A percentile compares a stretch with the other conserved stretches of the same genome.
Conservation (phyloP, 1,140 invertebrate species). For the Drosophila arizonae region DNA sequence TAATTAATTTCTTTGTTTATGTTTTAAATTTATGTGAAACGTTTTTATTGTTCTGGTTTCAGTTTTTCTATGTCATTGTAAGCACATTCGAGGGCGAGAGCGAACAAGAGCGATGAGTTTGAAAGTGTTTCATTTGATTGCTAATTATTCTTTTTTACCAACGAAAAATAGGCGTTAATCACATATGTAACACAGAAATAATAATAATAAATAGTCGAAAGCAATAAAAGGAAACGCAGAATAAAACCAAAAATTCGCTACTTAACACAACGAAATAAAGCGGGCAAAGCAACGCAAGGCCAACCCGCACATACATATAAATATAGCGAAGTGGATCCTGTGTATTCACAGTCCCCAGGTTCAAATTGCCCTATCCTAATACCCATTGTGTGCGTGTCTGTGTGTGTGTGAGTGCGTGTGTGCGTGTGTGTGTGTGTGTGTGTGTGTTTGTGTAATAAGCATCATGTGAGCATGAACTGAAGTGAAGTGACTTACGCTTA, state of each 20-base stretch:
- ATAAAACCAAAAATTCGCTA: constrained; percentile 37
- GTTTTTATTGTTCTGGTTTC: constrained; percentile 48
- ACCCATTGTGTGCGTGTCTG: constrained; percentile 6
- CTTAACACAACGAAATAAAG: constrained; percentile 41
- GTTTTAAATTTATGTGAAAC: constrained; percentile 41
- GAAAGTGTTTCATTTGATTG: constrained; percentile 1
- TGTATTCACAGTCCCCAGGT: constrained; percentile 10
- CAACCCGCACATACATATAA: constrained; percentile 30
- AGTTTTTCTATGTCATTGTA: constrained; percentile 41
- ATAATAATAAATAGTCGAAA: too few species aligned
- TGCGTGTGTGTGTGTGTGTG: constrained; percentile 23
- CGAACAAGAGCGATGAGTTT: constrained; percentile 35
- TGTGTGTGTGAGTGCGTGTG: constrained; percentile 16
- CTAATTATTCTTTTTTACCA: background rate
- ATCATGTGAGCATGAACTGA: constrained; percentile 63
- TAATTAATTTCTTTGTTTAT: constrained; percentile 25
- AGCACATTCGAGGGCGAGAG: constrained; percentile 51
- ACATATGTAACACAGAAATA: constrained; percentile 3
- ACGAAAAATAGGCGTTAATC: constrained; percentile 28
- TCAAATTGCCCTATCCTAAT: constrained; percentile 25
- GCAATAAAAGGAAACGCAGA: constrained; percentile 1
- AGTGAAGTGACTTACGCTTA: constrained; percentile 55
- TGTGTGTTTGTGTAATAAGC: constrained; percentile 59
- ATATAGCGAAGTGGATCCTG: constrained; percentile 8
- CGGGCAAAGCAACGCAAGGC: constrained; percentile 44